These are phyloP conservation scores for Alsophila aescularia DNA, from an alignment of 2,888 invertebrate species.

Conservation along the genomic window DNA sequence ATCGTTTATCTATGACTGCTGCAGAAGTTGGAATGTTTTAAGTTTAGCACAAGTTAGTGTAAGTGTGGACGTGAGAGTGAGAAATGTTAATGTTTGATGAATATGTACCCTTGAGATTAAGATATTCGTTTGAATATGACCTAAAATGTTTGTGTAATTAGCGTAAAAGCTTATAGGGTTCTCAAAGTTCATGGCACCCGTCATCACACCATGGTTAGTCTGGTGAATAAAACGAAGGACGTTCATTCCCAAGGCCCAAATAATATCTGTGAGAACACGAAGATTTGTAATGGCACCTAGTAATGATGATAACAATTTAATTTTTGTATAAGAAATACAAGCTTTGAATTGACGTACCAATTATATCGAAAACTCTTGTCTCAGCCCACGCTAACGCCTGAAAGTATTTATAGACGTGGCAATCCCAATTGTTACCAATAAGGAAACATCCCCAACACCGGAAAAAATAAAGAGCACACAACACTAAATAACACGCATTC, in stretches of 20 bases:
- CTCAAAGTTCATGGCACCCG: no score
- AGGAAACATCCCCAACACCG: background rate
- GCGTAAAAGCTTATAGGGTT: no score
- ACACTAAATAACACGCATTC: conserved; percentile 33
- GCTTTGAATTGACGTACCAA: background rate
- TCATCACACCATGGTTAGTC: no score
- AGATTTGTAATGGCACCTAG: no score
- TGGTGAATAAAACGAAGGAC: no score
- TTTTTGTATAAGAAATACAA: no score
- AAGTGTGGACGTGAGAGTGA: background rate
- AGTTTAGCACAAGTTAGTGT: conserved; percentile 13
- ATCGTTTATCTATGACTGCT: conserved; percentile 18
- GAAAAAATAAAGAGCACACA: conserved; percentile 10
- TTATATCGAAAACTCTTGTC: conserved; percentile 1
- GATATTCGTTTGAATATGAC: no score
- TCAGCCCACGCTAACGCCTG: background rate
- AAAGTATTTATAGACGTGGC: background rate
- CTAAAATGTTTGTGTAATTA: no score
- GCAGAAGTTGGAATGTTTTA: conserved; percentile 17
- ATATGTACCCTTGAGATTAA: background rate
- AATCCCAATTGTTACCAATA: conserved; percentile 9
- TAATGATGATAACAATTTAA: no score
- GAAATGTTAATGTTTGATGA: background rate
- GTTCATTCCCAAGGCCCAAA: no score
- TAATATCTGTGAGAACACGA: no score